These are phyloP conservation scores for Ranitomeya variabilis DNA, from an alignment of 2,113 vertebrate species.

Conservation along the genomic window DNA sequence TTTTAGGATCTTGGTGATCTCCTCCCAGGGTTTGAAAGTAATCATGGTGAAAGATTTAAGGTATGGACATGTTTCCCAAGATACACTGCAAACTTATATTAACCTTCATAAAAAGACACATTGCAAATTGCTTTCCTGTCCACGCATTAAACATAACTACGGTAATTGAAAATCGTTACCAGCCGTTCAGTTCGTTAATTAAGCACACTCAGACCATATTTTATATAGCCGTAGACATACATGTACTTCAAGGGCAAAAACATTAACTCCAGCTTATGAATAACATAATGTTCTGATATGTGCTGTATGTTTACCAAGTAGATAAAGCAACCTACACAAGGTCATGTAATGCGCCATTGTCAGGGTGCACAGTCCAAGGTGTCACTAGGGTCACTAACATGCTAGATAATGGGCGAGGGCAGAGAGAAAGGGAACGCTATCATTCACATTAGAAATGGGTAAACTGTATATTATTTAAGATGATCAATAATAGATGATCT, in stretches of 20 bases:
- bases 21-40: slow-evolving; percentile 21
- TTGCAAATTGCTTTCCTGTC: not conserved
- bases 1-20: slow-evolving; percentile 43
- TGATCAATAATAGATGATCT: not conserved
- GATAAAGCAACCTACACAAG: not conserved
- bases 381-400: not conserved
- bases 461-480: not conserved
- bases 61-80: not conserved
- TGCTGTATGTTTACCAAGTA: slow-evolving; percentile 8
- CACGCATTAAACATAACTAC: too few species aligned
- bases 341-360: not conserved
- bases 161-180: not conserved
- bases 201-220: not conserved
- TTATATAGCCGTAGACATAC: not conserved
- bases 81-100: not conserved
- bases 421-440: not conserved
- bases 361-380: slow-evolving; percentile 20
- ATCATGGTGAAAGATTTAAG: slow-evolving; percentile 30
- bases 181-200: not conserved
- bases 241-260: not conserved
- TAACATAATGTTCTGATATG: not conserved
- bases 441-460: too few species aligned
- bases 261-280: not conserved
- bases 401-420: not conserved
- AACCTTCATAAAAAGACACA: not conserved